Evolutionary conservation across 2,113 vertebrate genomes (phyloP).

Genomic region (Propithecus coquereli): DNA sequence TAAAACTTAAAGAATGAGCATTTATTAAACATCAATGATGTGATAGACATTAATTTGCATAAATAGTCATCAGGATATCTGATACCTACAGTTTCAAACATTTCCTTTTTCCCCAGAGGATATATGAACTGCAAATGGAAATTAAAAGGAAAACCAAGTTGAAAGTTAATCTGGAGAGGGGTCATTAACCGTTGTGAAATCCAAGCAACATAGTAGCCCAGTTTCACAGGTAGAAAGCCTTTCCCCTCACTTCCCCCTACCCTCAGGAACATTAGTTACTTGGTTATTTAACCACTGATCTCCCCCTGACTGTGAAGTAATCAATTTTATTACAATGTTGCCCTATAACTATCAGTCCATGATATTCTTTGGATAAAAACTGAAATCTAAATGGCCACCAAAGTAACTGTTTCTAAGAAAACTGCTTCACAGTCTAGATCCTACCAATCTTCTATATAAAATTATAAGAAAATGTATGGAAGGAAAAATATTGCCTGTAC

Average conservation of each 20-base stretch:
- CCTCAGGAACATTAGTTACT: background rate
- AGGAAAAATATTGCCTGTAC: background rate
- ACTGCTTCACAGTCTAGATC: background rate
- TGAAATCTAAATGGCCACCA: background rate
- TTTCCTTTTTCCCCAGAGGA: background rate
- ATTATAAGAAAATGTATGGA: background rate
- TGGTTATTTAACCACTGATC: background rate
- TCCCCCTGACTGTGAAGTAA: background rate
- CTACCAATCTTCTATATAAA: constrained; percentile 24
- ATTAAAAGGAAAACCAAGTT: background rate
- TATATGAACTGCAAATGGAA: background rate
- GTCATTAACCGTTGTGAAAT: background rate
- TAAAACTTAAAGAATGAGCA: background rate
- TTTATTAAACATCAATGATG: background rate
- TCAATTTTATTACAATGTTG: background rate
- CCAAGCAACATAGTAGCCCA: background rate
- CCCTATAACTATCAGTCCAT: background rate
- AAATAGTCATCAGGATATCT: background rate
- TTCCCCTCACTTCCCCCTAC: background rate
- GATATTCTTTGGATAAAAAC: background rate
- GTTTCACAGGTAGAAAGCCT: background rate
- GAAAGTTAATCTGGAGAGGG: background rate
- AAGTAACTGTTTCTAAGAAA: constrained; percentile 43
- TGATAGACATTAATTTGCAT: background rate
- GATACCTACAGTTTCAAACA: background rate